phyloP scores from a whole-genome alignment of 2,797 vertebrate species.

The Chaetodon trifasciatus region DNA sequence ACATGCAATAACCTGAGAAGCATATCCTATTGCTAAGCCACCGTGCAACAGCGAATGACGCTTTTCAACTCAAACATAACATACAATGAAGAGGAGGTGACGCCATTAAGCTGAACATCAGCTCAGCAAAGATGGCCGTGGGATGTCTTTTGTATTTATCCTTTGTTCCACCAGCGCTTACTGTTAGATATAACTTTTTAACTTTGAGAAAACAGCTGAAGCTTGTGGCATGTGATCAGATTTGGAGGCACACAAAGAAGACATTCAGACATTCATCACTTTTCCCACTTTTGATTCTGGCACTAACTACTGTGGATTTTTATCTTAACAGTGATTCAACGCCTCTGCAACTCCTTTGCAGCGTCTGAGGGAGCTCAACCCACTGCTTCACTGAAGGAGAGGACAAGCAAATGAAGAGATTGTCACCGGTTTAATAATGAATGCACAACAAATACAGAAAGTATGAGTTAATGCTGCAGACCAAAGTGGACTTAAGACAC shows the following conservation, averaged over 20 bases:
- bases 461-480: too few relatives aligned
- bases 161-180: neutral
- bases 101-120: neutral
- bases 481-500: neutral
- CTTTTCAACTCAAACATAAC: neutral
- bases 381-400: too few relatives aligned
- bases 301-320: too few relatives aligned
- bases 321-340: too few relatives aligned
- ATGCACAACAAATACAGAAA: too few relatives aligned
- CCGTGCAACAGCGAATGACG: neutral
- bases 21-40: constrained; percentile 6
- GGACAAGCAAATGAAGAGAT: too few relatives aligned
- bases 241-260: neutral
- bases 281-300: too few relatives aligned
- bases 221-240: neutral
- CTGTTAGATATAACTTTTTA: neutral
- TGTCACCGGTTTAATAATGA: too few relatives aligned
- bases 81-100: neutral
- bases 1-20: constrained; percentile 12
- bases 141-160: neutral
- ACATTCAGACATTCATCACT: too few relatives aligned
- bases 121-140: neutral
- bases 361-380: too few relatives aligned
- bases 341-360: too few relatives aligned
- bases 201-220: neutral